Percentiles rank a stretch among this genome's conserved stretches.
Evolutionary conservation across 1,140 invertebrate species (phyloP).

Genomic region (Pogonomyrmex barbatus): DNA sequence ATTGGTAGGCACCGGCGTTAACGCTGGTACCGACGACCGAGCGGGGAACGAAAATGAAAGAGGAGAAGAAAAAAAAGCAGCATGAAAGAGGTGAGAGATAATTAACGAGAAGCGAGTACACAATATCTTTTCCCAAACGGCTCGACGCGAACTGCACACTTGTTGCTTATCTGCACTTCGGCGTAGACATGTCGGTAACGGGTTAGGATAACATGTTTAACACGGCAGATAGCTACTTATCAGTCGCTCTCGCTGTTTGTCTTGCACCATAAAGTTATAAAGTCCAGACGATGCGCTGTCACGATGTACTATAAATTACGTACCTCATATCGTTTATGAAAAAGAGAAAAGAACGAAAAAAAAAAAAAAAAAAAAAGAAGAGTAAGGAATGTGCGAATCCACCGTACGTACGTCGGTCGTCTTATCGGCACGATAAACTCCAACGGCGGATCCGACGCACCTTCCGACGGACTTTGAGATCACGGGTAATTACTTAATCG

Average conservation of each 20-base stretch:
- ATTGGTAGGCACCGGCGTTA: constrained; percentile 64
- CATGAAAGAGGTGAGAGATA: constrained; percentile 59
- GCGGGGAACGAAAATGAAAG: constrained; percentile 56
- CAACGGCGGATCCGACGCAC: constrained; percentile 73
- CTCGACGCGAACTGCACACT: constrained; percentile 77
- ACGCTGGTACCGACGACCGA: constrained; percentile 40
- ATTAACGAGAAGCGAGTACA: constrained; percentile 76
- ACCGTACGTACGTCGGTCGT: constrained; percentile 53
- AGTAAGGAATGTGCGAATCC: constrained; percentile 52
- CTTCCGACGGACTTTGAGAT: constrained; percentile 54
- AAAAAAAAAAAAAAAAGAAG: not conserved
- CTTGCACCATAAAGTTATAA: constrained; percentile 84
- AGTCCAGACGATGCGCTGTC: constrained; percentile 81
- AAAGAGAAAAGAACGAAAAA: constrained; percentile 64
- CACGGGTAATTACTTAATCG: constrained; percentile 56
- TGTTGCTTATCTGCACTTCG: constrained; percentile 80
- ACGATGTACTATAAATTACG: constrained; percentile 83
- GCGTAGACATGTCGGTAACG: constrained; percentile 78
- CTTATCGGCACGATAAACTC: constrained; percentile 78
- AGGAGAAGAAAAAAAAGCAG: constrained; percentile 50
- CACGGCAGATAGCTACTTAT: constrained; percentile 85
- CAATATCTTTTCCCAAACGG: constrained; percentile 77
- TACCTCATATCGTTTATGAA: constrained; percentile 78
- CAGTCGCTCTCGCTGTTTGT: constrained; percentile 81
- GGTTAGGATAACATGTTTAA: constrained; percentile 84